Evolutionary conservation across 2,113 vertebrate genomes (phyloP), one percentile per base, ranked within the genome.

Genomic region (Varanus salvator): DNA sequence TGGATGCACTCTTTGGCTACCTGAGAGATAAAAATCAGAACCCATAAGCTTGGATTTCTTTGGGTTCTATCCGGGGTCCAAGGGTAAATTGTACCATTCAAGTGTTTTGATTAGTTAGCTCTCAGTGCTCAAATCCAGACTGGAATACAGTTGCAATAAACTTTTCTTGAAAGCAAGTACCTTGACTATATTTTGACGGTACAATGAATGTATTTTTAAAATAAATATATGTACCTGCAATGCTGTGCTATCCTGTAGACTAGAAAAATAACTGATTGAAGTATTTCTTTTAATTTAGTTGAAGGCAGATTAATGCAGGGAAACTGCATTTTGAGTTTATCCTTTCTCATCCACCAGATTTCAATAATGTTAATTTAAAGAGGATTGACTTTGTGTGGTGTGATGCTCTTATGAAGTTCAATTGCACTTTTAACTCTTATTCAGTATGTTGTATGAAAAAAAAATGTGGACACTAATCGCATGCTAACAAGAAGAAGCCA

Each of bases 1-100:
- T 99, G 69, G 97, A 97, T 60, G 96, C 94, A 89, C 98, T 99
- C 11, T 99, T 98, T 95, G 98, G 93, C 95, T 99, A 99, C 94
- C 97, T 99, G 90, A 98, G 97, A 92, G 98, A 97, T 19, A 97
- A 97, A 90, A 97, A 98, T 12, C 98, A 98, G 96, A 90, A 69
- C 80, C 94, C 90, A 88, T 77, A 66, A 82, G 81, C 83, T 54
- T 68, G 8, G 0, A 0, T 1, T 7, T 76, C 57, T 2, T 21
- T 17, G 23, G 89, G 82, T 78, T 86, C 60, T 77, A 91, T 14
- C 48, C 7, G 90, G 77, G 87, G 90, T 66, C 52, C 44, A 3
- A 69, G 76, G 60, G 78, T 87, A 78, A 0, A 0, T 69, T 14
- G 0, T 25, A 0, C 27, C 0, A 0, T 82, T 91, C 85, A 1